Evolutionary conservation across 2,888 invertebrate species (phyloP), one percentile per base, ranked within the genome.

Genomic region (Macrophya alboannulata): DNA sequence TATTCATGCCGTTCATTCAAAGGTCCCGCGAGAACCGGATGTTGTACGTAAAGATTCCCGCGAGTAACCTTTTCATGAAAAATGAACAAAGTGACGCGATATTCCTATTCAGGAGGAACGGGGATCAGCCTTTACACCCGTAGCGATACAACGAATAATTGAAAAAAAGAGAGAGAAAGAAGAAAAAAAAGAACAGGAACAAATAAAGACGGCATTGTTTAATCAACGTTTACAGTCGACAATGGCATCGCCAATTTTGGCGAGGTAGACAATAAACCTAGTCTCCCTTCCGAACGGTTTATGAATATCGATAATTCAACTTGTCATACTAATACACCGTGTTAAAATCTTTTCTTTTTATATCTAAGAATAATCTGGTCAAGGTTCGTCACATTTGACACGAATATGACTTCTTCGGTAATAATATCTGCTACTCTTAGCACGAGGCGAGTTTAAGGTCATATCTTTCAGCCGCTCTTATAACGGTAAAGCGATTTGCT

Each of bases 401-500:
- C 77, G 37, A 43, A 77, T 77, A 74, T 21, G 25, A 37, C 37
- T 31, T 31, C 48, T 37, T 43, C 37, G 37, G 31, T 55, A 77
- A 55, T 55, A 55, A 77, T 51, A 55, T 31, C 0, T 8, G 17
- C 51, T 37, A 21, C 17, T n/a, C 31, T n/a, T 77, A 45, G 6
- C 25, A 21, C 31, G 51, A 45, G 74, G 77, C 31, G n/a, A 55
- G 77, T 77, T 55, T 77, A 77, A 77, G 77, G 77, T 77, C 77
- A 77, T 31, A 31, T 77, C 55, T 51, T 37, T 21, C n/a, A 5
- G 12, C 72, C 72, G 45, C 10, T 74, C n/a, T 74, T 31, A 68
- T 74, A 77, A 77, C 77, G 77, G 77, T 77, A 77, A 51, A 12
- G 15, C 37, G 77, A 77, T 77, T 77, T 77, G 77, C 51, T 77